Evolutionary conservation across 2,888 invertebrate genomes (phyloP), one percentile per base, ranked within the genome.

Genomic region (Caradrina clavipalpis): DNA sequence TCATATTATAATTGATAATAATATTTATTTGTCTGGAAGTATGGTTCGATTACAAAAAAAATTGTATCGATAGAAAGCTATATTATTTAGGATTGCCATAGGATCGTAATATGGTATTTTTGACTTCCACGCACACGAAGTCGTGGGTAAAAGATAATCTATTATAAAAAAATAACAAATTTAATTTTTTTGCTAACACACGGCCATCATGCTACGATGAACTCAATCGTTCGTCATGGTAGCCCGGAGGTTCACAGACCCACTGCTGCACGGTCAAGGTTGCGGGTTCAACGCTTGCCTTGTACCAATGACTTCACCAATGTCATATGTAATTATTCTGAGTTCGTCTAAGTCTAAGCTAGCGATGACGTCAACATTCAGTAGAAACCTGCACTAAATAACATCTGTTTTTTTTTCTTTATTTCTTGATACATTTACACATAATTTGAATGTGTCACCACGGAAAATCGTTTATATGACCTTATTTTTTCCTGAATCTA

Each of bases 261-360:
- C 31, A 59, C 49, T 73, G 7, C 26, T n/a, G 19, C 15, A 47
- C 47, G 53, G 74, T 65, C 42, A 80, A 79, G 75, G 75, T 60
- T 64, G 74, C 11, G 55, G 13, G 74, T 74, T 79, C 72, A 71
- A 78, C 54, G 78, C 60, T 45, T 55, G 55, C 31, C 55, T n/a
- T 73, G 59, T 31, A 56, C 56, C 31, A 72, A 47, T 50, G 59
- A 51, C 58, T 78, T 60, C n/a, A 55, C 58, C 58, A 71, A 71
- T 63, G 73, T 50, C 60, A 80, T 61, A 54, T 65, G 50, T 57
- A 54, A 54, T 56, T 59, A 54, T 56, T 59, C 62, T 55, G 56
- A 50, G 47, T 49, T 47, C 61, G 17, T 17, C 45, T 45, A 45
- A 54, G 8, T 69, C 22, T 58, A 68, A 56, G 69, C 50, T 73